A percentile compares a stretch with the other conserved stretches of the same genome.
These are phyloP conservation scores for Meiosimyza decipiens DNA, from an alignment of 2,888 invertebrate species.

Conservation along the genomic window DNA sequence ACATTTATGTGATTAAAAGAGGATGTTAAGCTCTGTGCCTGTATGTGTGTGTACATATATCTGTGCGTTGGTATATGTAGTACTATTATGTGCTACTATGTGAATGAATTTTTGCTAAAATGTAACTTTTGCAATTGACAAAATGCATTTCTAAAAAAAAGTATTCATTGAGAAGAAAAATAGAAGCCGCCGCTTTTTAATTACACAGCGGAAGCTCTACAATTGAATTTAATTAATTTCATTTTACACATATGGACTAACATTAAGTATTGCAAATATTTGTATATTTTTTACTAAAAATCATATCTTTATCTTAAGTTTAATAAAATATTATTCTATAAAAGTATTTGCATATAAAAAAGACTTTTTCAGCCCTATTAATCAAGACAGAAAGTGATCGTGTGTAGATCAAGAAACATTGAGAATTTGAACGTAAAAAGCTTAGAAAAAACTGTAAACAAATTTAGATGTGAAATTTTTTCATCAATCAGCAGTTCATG, in stretches of 20 bases:
- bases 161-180: slow-evolving; percentile 11
- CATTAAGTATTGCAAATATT: background rate
- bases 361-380: too few relatives aligned
- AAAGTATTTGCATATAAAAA: too few relatives aligned
- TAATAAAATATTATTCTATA: too few relatives aligned
- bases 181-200: background rate
- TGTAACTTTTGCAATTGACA: slow-evolving; percentile 8
- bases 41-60: background rate
- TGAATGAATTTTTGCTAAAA: background rate
- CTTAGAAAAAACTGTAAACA: too few relatives aligned
- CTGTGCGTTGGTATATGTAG: background rate
- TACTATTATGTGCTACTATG: background rate
- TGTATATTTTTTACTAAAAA: slow-evolving; percentile 16
- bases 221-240: slow-evolving; percentile 33
- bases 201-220: slow-evolving; percentile 23
- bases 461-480: too few relatives aligned
- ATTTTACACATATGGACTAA: background rate
- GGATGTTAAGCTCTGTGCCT: background rate
- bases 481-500: too few relatives aligned
- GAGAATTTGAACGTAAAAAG: too few relatives aligned
- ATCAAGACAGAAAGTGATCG: too few relatives aligned
- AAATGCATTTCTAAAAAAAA: background rate
- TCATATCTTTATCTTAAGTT: background rate
- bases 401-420: too few relatives aligned
- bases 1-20: background rate